Percentiles rank a stretch among this genome's conserved stretches.
phyloP scores from a whole-genome alignment of 2,888 invertebrate species.

The Perizoma affinitatum region DNA sequence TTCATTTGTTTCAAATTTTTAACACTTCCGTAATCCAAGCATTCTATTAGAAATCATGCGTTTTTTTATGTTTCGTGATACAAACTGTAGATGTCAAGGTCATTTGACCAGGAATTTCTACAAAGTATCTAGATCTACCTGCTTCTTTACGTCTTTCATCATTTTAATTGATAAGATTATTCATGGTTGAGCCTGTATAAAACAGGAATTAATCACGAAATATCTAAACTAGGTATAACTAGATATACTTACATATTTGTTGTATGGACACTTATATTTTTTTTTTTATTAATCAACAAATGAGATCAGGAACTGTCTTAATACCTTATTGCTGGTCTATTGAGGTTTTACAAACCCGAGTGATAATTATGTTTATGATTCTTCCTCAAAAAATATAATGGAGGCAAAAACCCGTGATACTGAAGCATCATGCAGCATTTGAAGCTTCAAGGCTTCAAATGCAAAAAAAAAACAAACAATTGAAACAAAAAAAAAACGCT shows the following conservation, averaged over 20 bases:
- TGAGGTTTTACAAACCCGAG: too few species aligned
- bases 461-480: constrained; percentile 5
- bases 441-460: background rate
- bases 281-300: too few species aligned
- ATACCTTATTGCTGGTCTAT: too few species aligned
- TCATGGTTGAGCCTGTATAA: background rate
- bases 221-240: too few species aligned
- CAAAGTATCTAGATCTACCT: constrained; percentile 13
- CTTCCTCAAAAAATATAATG: too few species aligned
- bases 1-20: constrained; percentile 42
- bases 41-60: constrained; percentile 18
- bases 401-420: constrained; percentile 6
- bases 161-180: constrained; percentile 19
- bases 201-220: constrained; percentile 5
- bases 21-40: constrained; percentile 42
- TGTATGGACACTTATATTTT: too few species aligned
- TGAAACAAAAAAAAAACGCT: background rate
- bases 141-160: constrained; percentile 26
- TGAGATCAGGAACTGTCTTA: too few species aligned
- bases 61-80: constrained; percentile 14
- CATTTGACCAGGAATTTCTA: constrained; percentile 23
- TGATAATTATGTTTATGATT: too few species aligned
- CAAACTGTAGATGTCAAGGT: constrained; percentile 23
- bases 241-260: too few species aligned
- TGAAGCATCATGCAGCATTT: background rate